Percentiles rank a stretch among this genome's conserved stretches.
Evolutionary conservation across 2,113 vertebrate species (phyloP).

Genomic region (Lichenostomus cassidix): DNA sequence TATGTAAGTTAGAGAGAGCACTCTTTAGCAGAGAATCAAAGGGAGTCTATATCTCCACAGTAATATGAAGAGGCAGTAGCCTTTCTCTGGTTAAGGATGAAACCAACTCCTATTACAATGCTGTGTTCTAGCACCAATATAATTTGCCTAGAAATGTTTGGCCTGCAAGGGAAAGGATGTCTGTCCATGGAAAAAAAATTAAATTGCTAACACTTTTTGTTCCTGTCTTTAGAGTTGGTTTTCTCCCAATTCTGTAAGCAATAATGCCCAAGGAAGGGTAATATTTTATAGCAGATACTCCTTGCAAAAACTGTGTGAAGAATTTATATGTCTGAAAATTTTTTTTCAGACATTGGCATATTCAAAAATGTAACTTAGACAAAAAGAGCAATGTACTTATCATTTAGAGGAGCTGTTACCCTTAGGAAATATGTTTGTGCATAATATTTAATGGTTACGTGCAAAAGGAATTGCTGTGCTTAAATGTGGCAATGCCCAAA

Average conservation of each 20-base stretch:
- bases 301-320: not conserved
- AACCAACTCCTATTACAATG: not conserved
- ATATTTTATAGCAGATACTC: not conserved
- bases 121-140: not conserved
- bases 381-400: not conserved
- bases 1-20: not conserved
- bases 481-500: not conserved
- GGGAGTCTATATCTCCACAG: not conserved
- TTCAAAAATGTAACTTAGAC: not conserved
- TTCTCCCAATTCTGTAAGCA: not conserved
- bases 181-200: not conserved
- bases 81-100: not conserved
- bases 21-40: conserved; percentile 10
- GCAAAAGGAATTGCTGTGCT: not conserved
- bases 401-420: not conserved
- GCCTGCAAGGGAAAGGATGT: not conserved
- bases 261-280: not conserved
- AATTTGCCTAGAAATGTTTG: not conserved
- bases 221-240: not conserved
- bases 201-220: not conserved
- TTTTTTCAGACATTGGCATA: not conserved
- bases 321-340: not conserved
- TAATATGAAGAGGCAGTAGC: not conserved
- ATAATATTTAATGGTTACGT: not conserved
- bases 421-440: not conserved